A percentile compares a stretch with the other conserved stretches of the same genome.
Conservation (phyloP, 2,797 vertebrate species). For the Urosaurus nigricauda region DNA sequence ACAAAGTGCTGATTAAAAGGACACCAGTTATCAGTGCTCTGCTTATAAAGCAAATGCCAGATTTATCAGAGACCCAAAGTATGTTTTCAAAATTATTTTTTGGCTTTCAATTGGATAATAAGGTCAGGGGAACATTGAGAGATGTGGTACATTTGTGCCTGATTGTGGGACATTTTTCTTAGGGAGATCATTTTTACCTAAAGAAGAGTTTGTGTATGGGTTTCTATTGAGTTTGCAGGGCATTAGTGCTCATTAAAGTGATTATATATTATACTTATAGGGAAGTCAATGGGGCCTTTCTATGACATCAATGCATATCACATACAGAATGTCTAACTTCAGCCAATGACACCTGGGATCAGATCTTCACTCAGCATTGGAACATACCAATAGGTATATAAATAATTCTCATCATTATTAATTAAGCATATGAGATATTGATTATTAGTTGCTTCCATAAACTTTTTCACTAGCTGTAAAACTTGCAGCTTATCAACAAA, state of each 20-base stretch:
- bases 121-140: conserved; percentile 13
- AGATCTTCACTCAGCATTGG: not conserved
- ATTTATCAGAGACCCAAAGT: not conserved
- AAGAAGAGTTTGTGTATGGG: not conserved
- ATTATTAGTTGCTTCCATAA: too few relatives aligned
- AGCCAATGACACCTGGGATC: not conserved
- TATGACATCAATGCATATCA: not conserved
- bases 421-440: too few relatives aligned
- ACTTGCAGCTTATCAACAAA: too few relatives aligned
- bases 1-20: not conserved
- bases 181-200: conserved; percentile 27
- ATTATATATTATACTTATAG: not conserved
- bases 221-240: conserved; percentile 33
- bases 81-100: conserved; percentile 4
- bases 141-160: not conserved
- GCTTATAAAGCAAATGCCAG: not conserved
- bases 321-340: not conserved
- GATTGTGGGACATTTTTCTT: not conserved
- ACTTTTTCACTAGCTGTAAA: too few relatives aligned
- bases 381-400: too few relatives aligned
- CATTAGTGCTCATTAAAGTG: conserved; percentile 47
- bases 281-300: conserved; percentile 15
- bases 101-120: not conserved
- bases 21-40: too few relatives aligned
- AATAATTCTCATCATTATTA: too few relatives aligned